Base-by-base conservation (phyloP, 2,888 invertebrate genomes). In the Agrypnus murinus region DNA sequence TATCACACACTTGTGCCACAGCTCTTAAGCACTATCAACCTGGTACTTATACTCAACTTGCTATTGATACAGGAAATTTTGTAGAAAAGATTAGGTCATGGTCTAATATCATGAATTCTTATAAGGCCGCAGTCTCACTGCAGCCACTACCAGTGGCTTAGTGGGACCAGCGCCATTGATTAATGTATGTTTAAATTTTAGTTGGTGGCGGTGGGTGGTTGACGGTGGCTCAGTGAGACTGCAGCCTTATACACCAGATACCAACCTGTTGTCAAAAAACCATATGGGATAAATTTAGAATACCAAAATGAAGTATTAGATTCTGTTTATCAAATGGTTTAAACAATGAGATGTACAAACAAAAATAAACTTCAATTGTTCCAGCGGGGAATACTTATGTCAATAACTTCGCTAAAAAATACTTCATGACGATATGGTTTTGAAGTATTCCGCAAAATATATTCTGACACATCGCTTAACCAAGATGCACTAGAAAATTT, bases 401-500 rank as follows among this genome's bases (percentile, higher is more conserved):
- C 63, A 8, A 32, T 31, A 12, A 46, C 45, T 31, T 45, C 19
- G 25, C 38, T 17, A n/a, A n/a, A n/a, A n/a, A n/a, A n/a, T n/a
- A n/a, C n/a, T n/a, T n/a, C n/a, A n/a, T n/a, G n/a, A n/a, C n/a
- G 40, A 40, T n/a, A 40, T 48, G 25, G n/a, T 17, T 6, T 2
- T 6, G 1, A n/a, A 12, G 14, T 40, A 40, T 7, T 4, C 1
- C 7, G 14, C 14, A 14, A 1, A 1, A 1, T 55, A 63, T 45
- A 45, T 57, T 15, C 12, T 68, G 46, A 50, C 64, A 5, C 50
- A 64, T 17, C 50, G 38, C 10, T 69, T 31, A 74, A 72, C 31
- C 74, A 67, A 53, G 67, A 69, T 48, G 48, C 65, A 9, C 53
- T 74, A 15, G 71, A 68, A 60, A 74, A 71, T 58, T 48, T 74